phyloP scores from a whole-genome alignment of 2,888 invertebrate species.

The Emmelina monodactyla region DNA sequence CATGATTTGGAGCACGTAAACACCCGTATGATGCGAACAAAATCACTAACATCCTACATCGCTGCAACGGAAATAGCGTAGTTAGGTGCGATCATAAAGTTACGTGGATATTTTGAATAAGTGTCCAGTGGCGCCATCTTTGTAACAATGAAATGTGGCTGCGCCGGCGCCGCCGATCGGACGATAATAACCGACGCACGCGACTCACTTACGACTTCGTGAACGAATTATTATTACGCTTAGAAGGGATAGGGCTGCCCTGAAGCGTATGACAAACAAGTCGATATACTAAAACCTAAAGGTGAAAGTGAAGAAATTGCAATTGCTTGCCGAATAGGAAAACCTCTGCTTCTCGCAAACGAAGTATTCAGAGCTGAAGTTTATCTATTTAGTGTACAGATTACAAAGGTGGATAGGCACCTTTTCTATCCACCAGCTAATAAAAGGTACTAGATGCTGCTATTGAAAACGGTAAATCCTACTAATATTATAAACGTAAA shows the following conservation, averaged over 20 bases:
- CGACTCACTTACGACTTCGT: constrained; percentile 34
- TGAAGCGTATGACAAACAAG: too few species aligned
- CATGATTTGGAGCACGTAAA: constrained; percentile 32
- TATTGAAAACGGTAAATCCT: too few species aligned
- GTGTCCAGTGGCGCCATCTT: constrained; percentile 51
- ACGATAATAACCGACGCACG: constrained; percentile 46
- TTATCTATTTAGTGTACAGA: too few species aligned
- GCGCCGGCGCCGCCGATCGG: constrained; percentile 49
- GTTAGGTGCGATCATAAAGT: constrained; percentile 48
- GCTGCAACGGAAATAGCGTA: constrained; percentile 40
- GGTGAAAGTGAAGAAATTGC: too few species aligned
- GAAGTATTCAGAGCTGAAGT: too few species aligned
- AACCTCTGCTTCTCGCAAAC: too few species aligned
- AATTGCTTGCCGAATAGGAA: too few species aligned
- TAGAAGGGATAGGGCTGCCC: constrained; percentile 2
- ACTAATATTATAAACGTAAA: too few species aligned
- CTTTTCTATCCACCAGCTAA: too few species aligned
- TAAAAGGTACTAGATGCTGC: too few species aligned
- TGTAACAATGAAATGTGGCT: constrained; percentile 48
- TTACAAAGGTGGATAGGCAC: too few species aligned
- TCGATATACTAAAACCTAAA: too few species aligned
- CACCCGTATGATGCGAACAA: constrained; percentile 16
- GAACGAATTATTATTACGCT: constrained; percentile 22
- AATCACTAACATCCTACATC: constrained; percentile 15
- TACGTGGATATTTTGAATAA: constrained; percentile 34